Evolutionary conservation across 1,140 invertebrate genomes (phyloP).

Genomic region (Panagrolaimus sp.): DNA sequence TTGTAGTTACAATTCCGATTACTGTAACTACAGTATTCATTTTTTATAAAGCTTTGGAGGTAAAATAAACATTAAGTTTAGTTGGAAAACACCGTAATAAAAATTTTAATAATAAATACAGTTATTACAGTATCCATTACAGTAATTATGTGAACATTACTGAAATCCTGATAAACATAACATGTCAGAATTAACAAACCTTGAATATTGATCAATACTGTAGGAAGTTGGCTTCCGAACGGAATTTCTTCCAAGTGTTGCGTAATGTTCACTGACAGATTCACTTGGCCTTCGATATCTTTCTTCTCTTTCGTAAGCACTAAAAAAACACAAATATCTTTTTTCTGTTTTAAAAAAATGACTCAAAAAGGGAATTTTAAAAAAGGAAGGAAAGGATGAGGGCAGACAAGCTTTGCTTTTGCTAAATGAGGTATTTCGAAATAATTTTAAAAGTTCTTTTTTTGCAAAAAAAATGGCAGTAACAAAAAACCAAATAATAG

Average conservation of each 20-base stretch:
- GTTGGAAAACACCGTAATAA: not conserved
- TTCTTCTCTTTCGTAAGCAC: slow-evolving; percentile 3
- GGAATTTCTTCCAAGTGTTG: slow-evolving; percentile 3
- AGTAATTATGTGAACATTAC: not conserved
- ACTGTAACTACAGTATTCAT: not conserved
- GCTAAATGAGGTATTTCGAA: not conserved
- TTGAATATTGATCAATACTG: not conserved
- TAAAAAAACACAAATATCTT: not conserved
- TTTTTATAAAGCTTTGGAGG: not conserved
- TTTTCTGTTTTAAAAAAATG: too few species aligned
- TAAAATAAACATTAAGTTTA: not conserved
- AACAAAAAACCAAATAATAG: not conserved
- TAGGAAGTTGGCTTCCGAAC: not conserved
- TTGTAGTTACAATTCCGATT: too few species aligned
- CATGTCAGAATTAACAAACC: not conserved
- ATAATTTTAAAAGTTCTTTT: not conserved
- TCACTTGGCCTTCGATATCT: slow-evolving; percentile 5
- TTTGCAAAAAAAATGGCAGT: not conserved
- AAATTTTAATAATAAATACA: too few species aligned
- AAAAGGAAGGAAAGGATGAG: not conserved
- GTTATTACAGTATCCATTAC: not conserved
- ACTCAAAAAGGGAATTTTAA: too few species aligned
- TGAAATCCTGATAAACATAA: too few species aligned
- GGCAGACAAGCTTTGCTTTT: not conserved
- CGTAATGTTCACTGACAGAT: slow-evolving; percentile 8